Conservation (phyloP, 2,797 vertebrate species). For the Helicolenus hilgendorfi region DNA sequence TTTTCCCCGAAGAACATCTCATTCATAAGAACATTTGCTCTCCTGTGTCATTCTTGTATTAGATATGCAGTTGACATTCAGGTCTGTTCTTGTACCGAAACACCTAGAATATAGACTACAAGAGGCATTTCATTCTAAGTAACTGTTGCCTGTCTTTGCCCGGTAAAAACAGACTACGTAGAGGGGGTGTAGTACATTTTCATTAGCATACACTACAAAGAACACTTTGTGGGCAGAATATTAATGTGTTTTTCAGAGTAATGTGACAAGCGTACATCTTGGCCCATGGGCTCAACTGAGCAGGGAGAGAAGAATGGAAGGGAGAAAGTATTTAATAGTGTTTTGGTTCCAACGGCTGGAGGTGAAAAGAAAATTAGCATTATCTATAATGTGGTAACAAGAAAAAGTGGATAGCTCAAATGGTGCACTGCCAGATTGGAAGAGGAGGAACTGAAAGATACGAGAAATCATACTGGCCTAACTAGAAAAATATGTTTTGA, state of each 20-base stretch:
- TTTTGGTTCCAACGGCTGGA: slow-evolving; percentile 76
- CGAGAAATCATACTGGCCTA: background rate
- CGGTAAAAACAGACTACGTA: slow-evolving; percentile 45
- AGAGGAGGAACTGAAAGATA: slow-evolving; percentile 22
- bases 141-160: slow-evolving; percentile 21
- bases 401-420: slow-evolving; percentile 62
- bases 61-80: slow-evolving; percentile 37
- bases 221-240: slow-evolving; percentile 74
- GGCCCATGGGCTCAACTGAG: slow-evolving; percentile 78
- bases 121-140: slow-evolving; percentile 45
- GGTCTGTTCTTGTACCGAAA: slow-evolving; percentile 15
- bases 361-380: slow-evolving; percentile 80
- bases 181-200: slow-evolving; percentile 48
- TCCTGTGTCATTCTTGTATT: slow-evolving; percentile 34
- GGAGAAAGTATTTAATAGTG: slow-evolving; percentile 77
- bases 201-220: slow-evolving; percentile 75
- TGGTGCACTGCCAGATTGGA: slow-evolving; percentile 39
- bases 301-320: slow-evolving; percentile 73
- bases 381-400: slow-evolving; percentile 83
- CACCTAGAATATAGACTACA: slow-evolving; percentile 21
- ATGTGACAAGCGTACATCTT: slow-evolving; percentile 77
- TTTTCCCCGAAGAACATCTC: slow-evolving; percentile 31
- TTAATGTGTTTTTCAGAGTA: slow-evolving; percentile 76
- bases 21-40: slow-evolving; percentile 40
- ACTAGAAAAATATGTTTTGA: slow-evolving; percentile 24